phyloP scores from a whole-genome alignment of 1,140 invertebrate species.

The Epicauta chinensis region DNA sequence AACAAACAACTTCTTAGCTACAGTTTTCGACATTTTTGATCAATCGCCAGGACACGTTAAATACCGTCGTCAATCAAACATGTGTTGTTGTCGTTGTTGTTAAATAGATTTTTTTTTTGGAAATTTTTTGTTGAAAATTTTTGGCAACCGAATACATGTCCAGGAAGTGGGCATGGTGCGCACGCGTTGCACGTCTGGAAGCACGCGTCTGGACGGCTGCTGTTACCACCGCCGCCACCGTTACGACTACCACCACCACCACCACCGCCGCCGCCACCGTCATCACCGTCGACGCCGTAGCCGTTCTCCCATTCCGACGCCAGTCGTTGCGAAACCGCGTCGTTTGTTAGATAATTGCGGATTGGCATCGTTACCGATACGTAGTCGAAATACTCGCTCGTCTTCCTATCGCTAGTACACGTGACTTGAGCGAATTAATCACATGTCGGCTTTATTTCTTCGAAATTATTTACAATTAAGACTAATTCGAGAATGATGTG shows the following conservation, averaged over 20 bases:
- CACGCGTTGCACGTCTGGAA: constrained; percentile 26
- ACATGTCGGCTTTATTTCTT: too few species aligned
- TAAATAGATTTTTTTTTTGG: too few species aligned
- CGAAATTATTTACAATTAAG: too few species aligned
- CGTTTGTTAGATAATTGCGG: constrained; percentile 15
- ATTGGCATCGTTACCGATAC: neutral
- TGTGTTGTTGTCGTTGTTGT: too few species aligned
- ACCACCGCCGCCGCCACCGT: too few species aligned
- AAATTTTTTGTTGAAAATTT: too few species aligned
- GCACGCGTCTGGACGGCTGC: constrained; percentile 27
- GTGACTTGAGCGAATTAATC: constrained; percentile 1
- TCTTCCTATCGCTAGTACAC: constrained; percentile 6
- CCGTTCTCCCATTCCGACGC: constrained; percentile 31
- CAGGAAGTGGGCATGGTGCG: constrained; percentile 22
- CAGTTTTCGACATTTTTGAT: too few species aligned
- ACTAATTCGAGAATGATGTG: neutral
- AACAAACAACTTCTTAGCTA: too few species aligned
- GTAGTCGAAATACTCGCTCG: neutral
- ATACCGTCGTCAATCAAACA: too few species aligned
- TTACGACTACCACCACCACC: too few species aligned
- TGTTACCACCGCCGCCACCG: too few species aligned
- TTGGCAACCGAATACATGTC: constrained; percentile 16
- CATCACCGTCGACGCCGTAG: constrained; percentile 21
- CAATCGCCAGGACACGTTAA: too few species aligned
- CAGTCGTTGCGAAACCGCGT: constrained; percentile 29